Percentiles rank a stretch among this genome's conserved stretches.
These are phyloP conservation scores for Crotophaga sulcirostris DNA, from an alignment of 2,113 vertebrate species.

Conservation along the genomic window DNA sequence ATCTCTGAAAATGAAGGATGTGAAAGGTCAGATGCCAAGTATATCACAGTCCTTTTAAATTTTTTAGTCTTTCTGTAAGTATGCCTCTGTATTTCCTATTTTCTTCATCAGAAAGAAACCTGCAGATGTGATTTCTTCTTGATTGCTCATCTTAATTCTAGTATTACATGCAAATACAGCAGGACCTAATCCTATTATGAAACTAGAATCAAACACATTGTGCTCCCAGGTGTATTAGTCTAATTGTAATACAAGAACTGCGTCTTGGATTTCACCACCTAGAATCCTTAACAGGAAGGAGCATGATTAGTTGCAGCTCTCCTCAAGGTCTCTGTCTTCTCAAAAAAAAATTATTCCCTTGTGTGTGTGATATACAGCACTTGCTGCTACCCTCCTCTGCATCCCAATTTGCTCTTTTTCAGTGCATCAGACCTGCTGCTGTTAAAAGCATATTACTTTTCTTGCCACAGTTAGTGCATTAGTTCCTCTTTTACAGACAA, in stretches of 20 bases:
- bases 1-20: background rate
- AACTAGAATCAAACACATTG: background rate
- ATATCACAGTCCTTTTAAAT: background rate
- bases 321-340: background rate
- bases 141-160: background rate
- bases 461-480: background rate
- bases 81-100: background rate
- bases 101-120: background rate
- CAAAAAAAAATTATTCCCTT: background rate
- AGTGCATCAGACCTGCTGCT: background rate
- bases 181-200: background rate
- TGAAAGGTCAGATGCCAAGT: background rate
- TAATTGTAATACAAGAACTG: background rate
- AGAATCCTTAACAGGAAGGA: background rate
- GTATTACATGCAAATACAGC: background rate
- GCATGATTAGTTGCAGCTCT: background rate
- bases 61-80: background rate
- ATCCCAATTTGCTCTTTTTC: background rate
- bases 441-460: background rate
- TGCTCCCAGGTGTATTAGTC: background rate
- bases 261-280: background rate
- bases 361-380: fast-evolving
- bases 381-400: background rate
- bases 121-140: background rate
- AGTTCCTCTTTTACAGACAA: background rate